phyloP scores from a whole-genome alignment of 1,140 invertebrate species.

The Tachypleus tridentatus region DNA sequence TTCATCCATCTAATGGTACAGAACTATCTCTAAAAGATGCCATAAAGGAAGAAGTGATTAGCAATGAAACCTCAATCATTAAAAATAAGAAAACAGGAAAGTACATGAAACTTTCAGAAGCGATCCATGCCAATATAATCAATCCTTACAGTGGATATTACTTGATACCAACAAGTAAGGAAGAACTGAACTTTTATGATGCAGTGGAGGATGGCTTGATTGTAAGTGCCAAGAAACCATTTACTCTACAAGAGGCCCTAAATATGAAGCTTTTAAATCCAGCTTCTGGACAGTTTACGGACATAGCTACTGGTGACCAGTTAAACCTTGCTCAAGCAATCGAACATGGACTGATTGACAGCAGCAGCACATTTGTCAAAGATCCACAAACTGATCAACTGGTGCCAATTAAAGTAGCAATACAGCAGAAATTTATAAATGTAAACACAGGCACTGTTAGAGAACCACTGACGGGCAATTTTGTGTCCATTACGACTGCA shows the following conservation, averaged over 20 bases:
- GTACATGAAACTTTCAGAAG: conserved; percentile 59
- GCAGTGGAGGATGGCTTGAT: conserved; percentile 59
- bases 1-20: conserved; percentile 66
- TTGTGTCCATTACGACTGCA: conserved; percentile 57
- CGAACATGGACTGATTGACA: conserved; percentile 56
- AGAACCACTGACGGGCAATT: conserved; percentile 59
- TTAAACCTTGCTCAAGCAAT: conserved; percentile 54
- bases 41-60: conserved; percentile 47
- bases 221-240: conserved; percentile 51
- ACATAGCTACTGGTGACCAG: conserved; percentile 55
- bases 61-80: conserved; percentile 9
- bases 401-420: conserved; percentile 55
- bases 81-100: conserved; percentile 36
- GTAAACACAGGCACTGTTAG: conserved; percentile 56
- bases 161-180: conserved; percentile 43
- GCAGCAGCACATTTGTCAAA: conserved; percentile 58
- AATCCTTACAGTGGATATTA: conserved; percentile 58
- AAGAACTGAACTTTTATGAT: conserved; percentile 45
- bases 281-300: conserved; percentile 62
- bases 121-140: conserved; percentile 56
- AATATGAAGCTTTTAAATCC: conserved; percentile 58
- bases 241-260: conserved; percentile 64
- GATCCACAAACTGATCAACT: conserved; percentile 58
- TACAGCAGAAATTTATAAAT: conserved; percentile 67
- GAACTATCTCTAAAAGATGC: conserved; percentile 65